Evolutionary conservation across 2,888 invertebrate genomes (phyloP).

Genomic region (Cerceris rybyensis): DNA sequence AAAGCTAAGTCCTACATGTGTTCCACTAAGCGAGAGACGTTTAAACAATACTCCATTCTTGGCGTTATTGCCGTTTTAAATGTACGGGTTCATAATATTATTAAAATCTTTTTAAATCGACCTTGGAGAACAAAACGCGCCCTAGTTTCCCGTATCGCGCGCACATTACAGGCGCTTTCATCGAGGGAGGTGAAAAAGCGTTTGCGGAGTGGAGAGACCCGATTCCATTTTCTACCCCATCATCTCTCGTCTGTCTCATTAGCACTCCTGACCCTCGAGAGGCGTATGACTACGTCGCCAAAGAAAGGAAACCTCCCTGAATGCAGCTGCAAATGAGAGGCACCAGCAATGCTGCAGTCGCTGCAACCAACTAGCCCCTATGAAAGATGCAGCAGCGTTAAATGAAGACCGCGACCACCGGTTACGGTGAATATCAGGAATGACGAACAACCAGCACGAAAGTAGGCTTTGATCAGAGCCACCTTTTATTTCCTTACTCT

Average conservation of each 20-base stretch:
- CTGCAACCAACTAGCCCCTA: slow-evolving; percentile 39
- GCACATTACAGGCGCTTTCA: slow-evolving; percentile 31
- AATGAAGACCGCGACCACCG: slow-evolving; percentile 66
- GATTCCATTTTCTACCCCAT: slow-evolving; percentile 65
- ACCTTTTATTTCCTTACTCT: slow-evolving; percentile 51
- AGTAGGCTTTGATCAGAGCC: slow-evolving; percentile 44
- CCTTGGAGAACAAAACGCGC: slow-evolving; percentile 47
- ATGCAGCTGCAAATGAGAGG: slow-evolving; percentile 72
- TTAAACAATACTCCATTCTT: too few relatives aligned
- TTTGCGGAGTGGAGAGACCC: slow-evolving; percentile 37
- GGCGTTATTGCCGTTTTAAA: too few relatives aligned
- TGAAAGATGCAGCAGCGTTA: slow-evolving; percentile 69
- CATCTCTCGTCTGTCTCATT: slow-evolving; percentile 61
- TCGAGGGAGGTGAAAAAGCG: slow-evolving; percentile 29
- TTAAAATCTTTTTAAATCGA: slow-evolving; percentile 35
- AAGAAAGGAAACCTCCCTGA: slow-evolving; percentile 56
- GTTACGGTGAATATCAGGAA: slow-evolving; percentile 48
- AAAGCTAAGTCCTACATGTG: too few relatives aligned
- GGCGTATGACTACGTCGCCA: slow-evolving; percentile 26
- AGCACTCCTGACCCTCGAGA: slow-evolving; percentile 61
- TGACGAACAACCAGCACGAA: slow-evolving; percentile 31
- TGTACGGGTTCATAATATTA: slow-evolving; percentile 14
- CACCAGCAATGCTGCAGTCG: slow-evolving; percentile 37
- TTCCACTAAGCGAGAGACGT: too few relatives aligned
- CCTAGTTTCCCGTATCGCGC: slow-evolving; percentile 47